Base-by-base conservation (phyloP, 2,888 invertebrate genomes). In the Stenichneumon culpator region DNA sequence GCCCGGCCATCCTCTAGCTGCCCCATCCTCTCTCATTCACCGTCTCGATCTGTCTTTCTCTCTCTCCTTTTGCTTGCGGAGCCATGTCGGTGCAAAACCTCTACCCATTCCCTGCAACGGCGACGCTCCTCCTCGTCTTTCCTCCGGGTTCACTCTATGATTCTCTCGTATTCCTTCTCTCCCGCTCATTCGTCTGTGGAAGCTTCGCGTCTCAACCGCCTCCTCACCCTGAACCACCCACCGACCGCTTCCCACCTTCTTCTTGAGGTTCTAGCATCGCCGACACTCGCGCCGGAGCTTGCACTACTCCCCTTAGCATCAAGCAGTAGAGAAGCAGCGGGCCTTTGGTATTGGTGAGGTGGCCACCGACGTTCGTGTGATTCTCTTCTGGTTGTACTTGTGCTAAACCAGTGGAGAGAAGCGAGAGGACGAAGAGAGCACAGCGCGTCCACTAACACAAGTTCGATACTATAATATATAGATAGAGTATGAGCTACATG, bases 1-100 rank as follows among this genome's bases (percentile, higher is more conserved):
- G 91, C 93, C 93, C 93, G 93, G 93, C 93, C 93, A 92, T 93
- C 92, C 93, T 91, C 93, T 90, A 91, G 91, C 92, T 90, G 88
- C 90, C 90, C 89, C 91, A 91, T 90, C 91, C 92, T 90, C 92
- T 90, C 87, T 84, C 84, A 75, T 54, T 68, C 78, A 79, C 57
- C 79, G 63, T 54, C 60, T 82, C 79, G 47, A 78, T 82, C 74
- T 65, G 68, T 52, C 83, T 79, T 70, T 72, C 74, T 57, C 74
- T 67, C 63, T 69, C 72, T 36, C 86, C 89, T 87, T 87, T 92
- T 90, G 85, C 91, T 90, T 84, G 80, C 89, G 89, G 90, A 92
- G 92, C 93, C 90, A 91, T 90, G 92, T 91, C 92, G 90, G 91
- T 90, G 93, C 91, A 92, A 47, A 92, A 92, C 91, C 93, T 32